These are phyloP conservation scores for Ameiurus melas DNA, from an alignment of 2,113 vertebrate species.

Conservation along the genomic window DNA sequence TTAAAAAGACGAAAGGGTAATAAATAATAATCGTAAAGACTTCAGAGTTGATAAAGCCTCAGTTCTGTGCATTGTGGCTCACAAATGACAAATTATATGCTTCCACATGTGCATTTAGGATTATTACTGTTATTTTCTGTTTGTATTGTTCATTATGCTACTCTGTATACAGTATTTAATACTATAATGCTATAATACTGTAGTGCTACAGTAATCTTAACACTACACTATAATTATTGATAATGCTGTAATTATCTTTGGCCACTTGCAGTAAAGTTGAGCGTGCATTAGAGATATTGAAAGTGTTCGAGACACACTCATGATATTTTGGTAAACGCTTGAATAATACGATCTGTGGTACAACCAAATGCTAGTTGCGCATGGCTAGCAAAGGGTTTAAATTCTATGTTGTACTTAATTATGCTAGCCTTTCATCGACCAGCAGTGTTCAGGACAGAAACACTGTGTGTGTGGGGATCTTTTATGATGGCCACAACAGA, in stretches of 20 bases:
- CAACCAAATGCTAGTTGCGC: too few relatives aligned
- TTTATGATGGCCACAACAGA: neutral
- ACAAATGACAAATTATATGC: neutral
- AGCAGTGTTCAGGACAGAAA: too few relatives aligned
- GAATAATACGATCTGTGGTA: too few relatives aligned
- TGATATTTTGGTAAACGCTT: too few relatives aligned
- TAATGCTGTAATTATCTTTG: neutral
- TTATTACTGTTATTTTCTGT: neutral
- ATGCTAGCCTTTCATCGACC: too few relatives aligned
- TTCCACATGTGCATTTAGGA: neutral
- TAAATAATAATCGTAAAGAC: neutral
- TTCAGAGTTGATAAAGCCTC: neutral
- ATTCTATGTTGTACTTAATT: too few relatives aligned
- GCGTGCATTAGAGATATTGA: too few relatives aligned
- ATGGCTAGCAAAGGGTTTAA: too few relatives aligned
- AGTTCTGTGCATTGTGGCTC: neutral
- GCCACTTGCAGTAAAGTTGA: too few relatives aligned
- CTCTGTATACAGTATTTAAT: neutral
- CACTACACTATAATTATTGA: neutral
- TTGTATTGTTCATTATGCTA: neutral
- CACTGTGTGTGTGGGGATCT: too few relatives aligned
- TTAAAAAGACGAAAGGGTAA: too few relatives aligned
- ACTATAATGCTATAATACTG: neutral
- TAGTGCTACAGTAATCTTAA: neutral
- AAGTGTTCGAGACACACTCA: too few relatives aligned